Conservation (phyloP, 2,797 vertebrate genomes). For the Alexandromys oeconomus region DNA sequence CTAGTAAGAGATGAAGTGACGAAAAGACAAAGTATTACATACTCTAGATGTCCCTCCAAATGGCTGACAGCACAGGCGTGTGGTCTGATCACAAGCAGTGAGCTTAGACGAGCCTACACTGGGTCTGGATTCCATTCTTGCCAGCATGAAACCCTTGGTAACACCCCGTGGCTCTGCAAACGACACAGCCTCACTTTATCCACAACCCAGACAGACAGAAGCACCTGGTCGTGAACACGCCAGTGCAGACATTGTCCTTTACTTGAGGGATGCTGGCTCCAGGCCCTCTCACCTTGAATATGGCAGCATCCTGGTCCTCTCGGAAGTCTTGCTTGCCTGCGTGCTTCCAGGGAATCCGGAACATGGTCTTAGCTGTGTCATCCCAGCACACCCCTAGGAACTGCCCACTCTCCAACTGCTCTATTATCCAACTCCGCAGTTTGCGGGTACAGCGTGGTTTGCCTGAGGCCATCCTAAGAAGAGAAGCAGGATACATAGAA, state of each 20-base stretch:
- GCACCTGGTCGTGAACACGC: neutral
- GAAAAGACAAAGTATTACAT: neutral
- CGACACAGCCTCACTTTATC: neutral
- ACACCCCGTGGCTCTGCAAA: neutral
- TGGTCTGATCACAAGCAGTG: neutral
- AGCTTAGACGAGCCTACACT: neutral
- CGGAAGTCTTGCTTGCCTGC: slow-evolving; percentile 96
- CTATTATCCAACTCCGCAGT: slow-evolving; percentile 92
- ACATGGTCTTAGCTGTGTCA: slow-evolving; percentile 91
- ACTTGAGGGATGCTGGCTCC: neutral
- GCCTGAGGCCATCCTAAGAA: slow-evolving; percentile 87
- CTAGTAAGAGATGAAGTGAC: slow-evolving; percentile 78
- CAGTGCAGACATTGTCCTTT: neutral
- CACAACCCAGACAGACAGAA: neutral
- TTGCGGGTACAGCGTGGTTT: slow-evolving; percentile 88
- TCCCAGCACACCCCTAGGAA: slow-evolving; percentile 93
- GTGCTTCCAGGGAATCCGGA: slow-evolving; percentile 96
- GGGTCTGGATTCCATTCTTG: neutral
- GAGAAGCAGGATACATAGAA: neutral
- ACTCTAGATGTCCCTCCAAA: neutral
- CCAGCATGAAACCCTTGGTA: neutral
- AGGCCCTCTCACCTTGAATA: slow-evolving; percentile 91
- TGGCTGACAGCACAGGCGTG: fast-evolving
- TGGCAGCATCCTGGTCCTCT: slow-evolving; percentile 93
- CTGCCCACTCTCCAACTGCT: slow-evolving; percentile 92